Evolutionary conservation across 2,888 invertebrate genomes (phyloP).

Genomic region (Linnaemya vulpina): DNA sequence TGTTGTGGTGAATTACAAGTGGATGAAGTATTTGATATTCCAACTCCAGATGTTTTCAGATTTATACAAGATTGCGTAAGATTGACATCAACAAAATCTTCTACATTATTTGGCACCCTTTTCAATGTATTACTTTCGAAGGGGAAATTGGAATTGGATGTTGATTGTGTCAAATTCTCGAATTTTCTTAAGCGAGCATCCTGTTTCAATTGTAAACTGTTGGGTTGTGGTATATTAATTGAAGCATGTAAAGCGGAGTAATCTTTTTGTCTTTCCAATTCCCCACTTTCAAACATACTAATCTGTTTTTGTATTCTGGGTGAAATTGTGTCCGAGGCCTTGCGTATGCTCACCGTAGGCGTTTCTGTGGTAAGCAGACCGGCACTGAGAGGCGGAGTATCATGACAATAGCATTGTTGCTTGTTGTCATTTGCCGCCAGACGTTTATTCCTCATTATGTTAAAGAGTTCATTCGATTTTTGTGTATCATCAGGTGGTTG

Average conservation of each 20-base stretch:
- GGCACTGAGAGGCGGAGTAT: conserved; percentile 56
- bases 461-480: conserved; percentile 69
- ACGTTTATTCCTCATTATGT: conserved; percentile 67
- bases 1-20: conserved; percentile 75
- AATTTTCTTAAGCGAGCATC: conserved; percentile 80
- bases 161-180: conserved; percentile 80
- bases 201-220: conserved; percentile 76
- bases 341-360: conserved; percentile 73
- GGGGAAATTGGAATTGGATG: conserved; percentile 81
- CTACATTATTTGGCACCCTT: conserved; percentile 75
- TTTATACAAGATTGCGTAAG: conserved; percentile 80
- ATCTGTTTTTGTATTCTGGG: conserved; percentile 81
- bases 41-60: conserved; percentile 75
- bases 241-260: conserved; percentile 76
- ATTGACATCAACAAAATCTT: conserved; percentile 75
- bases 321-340: conserved; percentile 79
- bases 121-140: conserved; percentile 81
- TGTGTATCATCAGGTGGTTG: conserved; percentile 76
- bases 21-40: conserved; percentile 59
- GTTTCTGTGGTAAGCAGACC: conserved; percentile 71
- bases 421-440: conserved; percentile 63
- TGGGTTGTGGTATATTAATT: conserved; percentile 77
- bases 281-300: conserved; percentile 79
- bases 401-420: conserved; percentile 54
- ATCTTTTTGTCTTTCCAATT: conserved; percentile 74